Evolutionary conservation across 64 coral and sea anemone genomes (phyloP), one percentile per base, ranked within the genome.

Genomic region (Orbicella faveolata): DNA sequence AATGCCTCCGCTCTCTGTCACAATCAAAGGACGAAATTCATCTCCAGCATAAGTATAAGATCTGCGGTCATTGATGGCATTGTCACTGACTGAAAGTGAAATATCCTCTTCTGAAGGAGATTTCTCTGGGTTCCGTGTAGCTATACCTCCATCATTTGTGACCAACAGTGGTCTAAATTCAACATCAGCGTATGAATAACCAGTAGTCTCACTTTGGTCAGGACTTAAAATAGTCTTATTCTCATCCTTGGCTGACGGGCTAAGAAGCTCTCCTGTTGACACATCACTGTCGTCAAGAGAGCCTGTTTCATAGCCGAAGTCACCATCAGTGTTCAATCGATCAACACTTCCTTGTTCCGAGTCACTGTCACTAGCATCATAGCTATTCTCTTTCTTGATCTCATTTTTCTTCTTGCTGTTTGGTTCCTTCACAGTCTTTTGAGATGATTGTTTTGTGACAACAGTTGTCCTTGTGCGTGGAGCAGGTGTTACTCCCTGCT

Each of bases 321-420:
- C 94, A 81, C 90, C 92, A 73, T 97, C 90, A 74, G 83, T 75
- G 69, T 89, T 90, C 53, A 97, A 79, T 80, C 75, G 33, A 69
- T 87, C 84, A 21, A 90, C 83, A 79, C 87, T 88, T 23, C 95
- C 93, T 16, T 84, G 73, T 44, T 94, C 93, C n/a, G 86, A 81
- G 77, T 97, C 95, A 79, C 95, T 97, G 48, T 92, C 91, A 91
- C 95, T 97, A 5, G 92, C 95, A 91, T 97, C 95, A 67, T 94
- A 97, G 64, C 95, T 97, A 37, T 69, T 97, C 83, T 97, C 88
- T 75, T 97, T 97, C 63, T 94, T 93, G 16, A 84, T 41, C 19
- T 87, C 68, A 84, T 14, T 69, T 75, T 81, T 75, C 55, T 65
- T 84, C 37, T 85, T 85, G 9, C 9, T 68, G 34, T 68, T 68